Conservation (phyloP, 2,888 invertebrate species). For the Linnaemya tessellans region DNA sequence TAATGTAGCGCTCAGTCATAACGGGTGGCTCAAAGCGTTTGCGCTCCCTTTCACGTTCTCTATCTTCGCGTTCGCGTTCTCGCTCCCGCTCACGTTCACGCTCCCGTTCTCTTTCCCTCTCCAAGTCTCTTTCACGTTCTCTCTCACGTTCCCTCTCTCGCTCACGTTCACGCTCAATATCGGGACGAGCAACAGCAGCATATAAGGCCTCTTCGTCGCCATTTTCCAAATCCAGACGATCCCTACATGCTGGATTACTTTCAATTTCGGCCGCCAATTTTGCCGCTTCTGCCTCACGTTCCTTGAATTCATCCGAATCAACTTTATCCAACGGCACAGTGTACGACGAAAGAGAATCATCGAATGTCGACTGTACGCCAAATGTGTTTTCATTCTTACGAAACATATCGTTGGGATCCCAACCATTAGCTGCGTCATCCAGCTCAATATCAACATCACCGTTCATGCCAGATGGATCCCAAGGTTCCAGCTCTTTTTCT, state of each 20-base stretch:
- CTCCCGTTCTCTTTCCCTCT: conserved; percentile 77
- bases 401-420: conserved; percentile 99
- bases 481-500: conserved; percentile 92
- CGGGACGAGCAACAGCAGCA: conserved; percentile 91
- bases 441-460: conserved; percentile 87
- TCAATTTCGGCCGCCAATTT: conserved; percentile 97
- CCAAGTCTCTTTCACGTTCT: conserved; percentile 74
- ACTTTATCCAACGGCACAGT: conserved; percentile 93
- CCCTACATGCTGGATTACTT: conserved; percentile 91
- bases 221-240: conserved; percentile 93
- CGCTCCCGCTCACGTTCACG: conserved; percentile 73
- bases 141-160: conserved; percentile 74
- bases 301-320: conserved; percentile 93
- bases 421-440: conserved; percentile 93
- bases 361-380: conserved; percentile 96
- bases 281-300: conserved; percentile 88
- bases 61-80: conserved; percentile 75
- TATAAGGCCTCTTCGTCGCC: conserved; percentile 95
- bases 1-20: conserved; percentile 80
- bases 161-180: conserved; percentile 74
- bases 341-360: conserved; percentile 95
- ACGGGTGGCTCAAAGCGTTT: conserved; percentile 76
- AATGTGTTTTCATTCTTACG: conserved; percentile 95
- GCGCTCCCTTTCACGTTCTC: conserved; percentile 70
- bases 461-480: conserved; percentile 88